Conservation (phyloP, 2,888 invertebrate genomes). For the Drosophila cognata region DNA sequence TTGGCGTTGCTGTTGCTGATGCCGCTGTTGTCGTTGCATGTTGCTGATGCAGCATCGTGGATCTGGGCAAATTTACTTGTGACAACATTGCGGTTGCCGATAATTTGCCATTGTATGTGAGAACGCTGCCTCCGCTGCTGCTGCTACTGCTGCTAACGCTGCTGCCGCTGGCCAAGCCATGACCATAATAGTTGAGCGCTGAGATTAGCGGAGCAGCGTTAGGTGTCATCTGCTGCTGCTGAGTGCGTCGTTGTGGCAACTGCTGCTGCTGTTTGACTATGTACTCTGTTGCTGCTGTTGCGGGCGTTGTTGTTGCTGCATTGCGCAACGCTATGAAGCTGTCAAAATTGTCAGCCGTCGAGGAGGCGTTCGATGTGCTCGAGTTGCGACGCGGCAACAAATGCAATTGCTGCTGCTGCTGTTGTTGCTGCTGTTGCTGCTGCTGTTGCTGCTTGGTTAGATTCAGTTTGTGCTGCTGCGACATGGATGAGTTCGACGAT, state of each 20-base stretch:
- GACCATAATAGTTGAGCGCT: constrained; percentile 78
- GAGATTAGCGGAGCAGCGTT: constrained; percentile 58
- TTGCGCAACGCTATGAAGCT: constrained; percentile 80
- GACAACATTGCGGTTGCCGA: constrained; percentile 78
- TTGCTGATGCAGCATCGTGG: constrained; percentile 50
- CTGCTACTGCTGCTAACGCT: constrained; percentile 30
- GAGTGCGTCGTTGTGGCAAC: constrained; percentile 28
- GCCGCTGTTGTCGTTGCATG: constrained; percentile 34
- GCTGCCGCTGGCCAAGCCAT: constrained; percentile 39
- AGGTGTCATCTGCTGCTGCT: constrained; percentile 44
- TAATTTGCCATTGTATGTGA: constrained; percentile 74
- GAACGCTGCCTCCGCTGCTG: constrained; percentile 39
- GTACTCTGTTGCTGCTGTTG: constrained; percentile 34
- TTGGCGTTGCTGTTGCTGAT: constrained; percentile 20
- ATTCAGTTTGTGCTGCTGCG: constrained; percentile 66
- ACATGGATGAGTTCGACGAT: constrained; percentile 82
- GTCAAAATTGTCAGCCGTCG: constrained; percentile 83
- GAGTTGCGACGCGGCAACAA: constrained; percentile 77
- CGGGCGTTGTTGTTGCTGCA: constrained; percentile 49
- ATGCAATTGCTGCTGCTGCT: constrained; percentile 54
- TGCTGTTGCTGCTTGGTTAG: constrained; percentile 58
- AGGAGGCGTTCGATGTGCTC: constrained; percentile 81
- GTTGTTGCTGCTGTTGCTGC: constrained; percentile 49
- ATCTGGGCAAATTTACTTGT: constrained; percentile 72
- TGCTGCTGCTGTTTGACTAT: constrained; percentile 43